Conservation (phyloP, 1,140 invertebrate genomes). For the Steinernema feltiae region DNA sequence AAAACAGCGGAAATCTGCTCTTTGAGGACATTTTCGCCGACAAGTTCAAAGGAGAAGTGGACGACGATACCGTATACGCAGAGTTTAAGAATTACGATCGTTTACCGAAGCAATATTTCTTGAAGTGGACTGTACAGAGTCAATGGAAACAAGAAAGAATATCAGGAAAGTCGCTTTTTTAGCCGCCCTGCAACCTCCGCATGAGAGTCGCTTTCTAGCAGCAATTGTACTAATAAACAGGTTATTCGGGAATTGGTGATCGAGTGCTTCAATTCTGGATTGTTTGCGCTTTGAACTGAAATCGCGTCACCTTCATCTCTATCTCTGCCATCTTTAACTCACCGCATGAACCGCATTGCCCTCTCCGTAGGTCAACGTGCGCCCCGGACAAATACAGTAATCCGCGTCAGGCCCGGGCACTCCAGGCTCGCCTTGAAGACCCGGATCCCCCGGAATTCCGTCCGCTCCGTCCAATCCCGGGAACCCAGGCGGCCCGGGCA, state of each 20-base stretch:
- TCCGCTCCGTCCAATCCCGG: neutral
- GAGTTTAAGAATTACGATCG: no score
- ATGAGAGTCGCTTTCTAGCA: no score
- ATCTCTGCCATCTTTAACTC: neutral
- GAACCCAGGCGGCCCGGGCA: neutral
- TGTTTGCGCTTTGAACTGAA: neutral
- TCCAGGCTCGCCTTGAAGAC: neutral
- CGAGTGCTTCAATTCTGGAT: neutral
- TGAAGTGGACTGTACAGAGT: no score
- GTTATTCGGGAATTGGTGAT: neutral
- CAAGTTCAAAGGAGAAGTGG: no score
- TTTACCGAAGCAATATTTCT: no score
- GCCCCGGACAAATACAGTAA: neutral
- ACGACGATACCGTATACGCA: no score
- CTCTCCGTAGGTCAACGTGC: neutral
- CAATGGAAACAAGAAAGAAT: no score
- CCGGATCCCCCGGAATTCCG: neutral
- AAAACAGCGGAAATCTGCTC: no score
- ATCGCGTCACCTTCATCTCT: neutral
- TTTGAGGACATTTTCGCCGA: no score
- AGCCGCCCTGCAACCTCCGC: no score
- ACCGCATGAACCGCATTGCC: neutral
- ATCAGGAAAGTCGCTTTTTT: no score
- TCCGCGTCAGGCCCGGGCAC: neutral
- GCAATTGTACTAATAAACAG: neutral